Base-by-base conservation (phyloP, 2,113 vertebrate genomes). In the Protomyctophum bolini region DNA sequence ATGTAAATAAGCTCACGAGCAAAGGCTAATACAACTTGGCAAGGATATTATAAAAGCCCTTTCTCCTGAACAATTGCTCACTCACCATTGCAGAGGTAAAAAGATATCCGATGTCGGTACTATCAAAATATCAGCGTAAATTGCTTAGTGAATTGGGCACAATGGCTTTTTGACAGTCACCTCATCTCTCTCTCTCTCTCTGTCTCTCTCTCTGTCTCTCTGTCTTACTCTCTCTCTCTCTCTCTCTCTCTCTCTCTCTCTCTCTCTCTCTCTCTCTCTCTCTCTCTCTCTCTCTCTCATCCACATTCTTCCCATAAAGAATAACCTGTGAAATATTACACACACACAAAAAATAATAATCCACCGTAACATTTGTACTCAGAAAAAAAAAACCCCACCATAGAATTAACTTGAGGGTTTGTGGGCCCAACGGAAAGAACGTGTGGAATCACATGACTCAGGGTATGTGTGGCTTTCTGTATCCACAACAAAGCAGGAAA, bases 381-480 rank as follows among this genome's bases (percentile, higher is more conserved):
- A 56, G 55, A 47, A 73, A 76, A 68, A 76, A 68, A 21, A 21
- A 21, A 21, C 21, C 21, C 21, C 2, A 11, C 47, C 12, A n/a
- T 6, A 4, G 51, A n/a, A n/a, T 5, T 2, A 54, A 10, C 51
- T 64, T 9, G 10, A 41, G 2, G 62, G 57, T n/a, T 46, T 12
- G 9, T 58, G 14, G 64, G 21, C 58, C 12, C 55, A 10, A 15
- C 33, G 33, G 57, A 49, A 68, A 66, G 21, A 61, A 69, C 15
- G 52, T 57, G 21, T 59, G 46, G 68, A 63, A 60, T 75, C 70
- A 62, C 66, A 54, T 8, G 8, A 50, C 66, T 66, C 6, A 10
- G 15, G 58, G 63, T 56, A 46, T 33, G 47, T 58, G 29, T 52
- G 50, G 28, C 41, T 58, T 49, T 68, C 56, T 57, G 15, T 61